These are phyloP conservation scores for Apteryx owenii DNA, from an alignment of 2,113 vertebrate species.

Conservation along the genomic window DNA sequence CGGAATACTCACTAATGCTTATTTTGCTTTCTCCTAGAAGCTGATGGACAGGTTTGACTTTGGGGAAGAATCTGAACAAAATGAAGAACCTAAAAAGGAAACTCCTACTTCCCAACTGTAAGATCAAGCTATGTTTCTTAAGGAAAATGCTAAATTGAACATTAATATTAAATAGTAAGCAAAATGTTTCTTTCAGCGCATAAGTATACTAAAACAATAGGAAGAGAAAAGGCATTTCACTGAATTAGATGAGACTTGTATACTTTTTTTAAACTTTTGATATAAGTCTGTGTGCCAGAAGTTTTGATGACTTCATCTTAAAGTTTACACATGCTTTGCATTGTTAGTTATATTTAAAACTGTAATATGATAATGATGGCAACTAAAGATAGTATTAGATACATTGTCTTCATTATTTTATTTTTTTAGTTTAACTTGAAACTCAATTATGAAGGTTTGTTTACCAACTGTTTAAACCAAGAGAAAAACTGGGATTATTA, in stretches of 20 bases:
- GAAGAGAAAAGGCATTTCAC: neutral
- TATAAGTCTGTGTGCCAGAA: neutral
- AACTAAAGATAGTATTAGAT: neutral
- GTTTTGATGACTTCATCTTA: neutral
- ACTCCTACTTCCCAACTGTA: constrained; percentile 88
- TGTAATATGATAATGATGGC: neutral
- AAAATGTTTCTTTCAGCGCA: neutral
- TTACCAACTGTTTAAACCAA: neutral
- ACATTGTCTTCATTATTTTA: neutral
- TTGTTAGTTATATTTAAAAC: neutral
- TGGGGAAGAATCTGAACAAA: constrained; percentile 89
- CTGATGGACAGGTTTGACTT: constrained; percentile 98
- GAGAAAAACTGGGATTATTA: neutral
- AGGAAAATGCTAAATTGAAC: neutral
- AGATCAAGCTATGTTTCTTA: constrained; percentile 71
- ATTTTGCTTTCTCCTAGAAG: constrained; percentile 81
- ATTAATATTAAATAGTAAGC: neutral
- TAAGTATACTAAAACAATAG: neutral
- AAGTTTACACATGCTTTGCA: neutral
- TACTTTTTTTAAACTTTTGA: neutral
- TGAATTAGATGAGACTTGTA: neutral
- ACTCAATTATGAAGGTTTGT: neutral
- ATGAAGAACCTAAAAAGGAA: constrained; percentile 95
- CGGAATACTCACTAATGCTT: neutral
- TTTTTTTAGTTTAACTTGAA: neutral